A percentile compares a stretch with the other conserved stretches of the same genome.
Conservation (phyloP, 2,113 vertebrate genomes). For the Oncorhynchus gorbuscha region DNA sequence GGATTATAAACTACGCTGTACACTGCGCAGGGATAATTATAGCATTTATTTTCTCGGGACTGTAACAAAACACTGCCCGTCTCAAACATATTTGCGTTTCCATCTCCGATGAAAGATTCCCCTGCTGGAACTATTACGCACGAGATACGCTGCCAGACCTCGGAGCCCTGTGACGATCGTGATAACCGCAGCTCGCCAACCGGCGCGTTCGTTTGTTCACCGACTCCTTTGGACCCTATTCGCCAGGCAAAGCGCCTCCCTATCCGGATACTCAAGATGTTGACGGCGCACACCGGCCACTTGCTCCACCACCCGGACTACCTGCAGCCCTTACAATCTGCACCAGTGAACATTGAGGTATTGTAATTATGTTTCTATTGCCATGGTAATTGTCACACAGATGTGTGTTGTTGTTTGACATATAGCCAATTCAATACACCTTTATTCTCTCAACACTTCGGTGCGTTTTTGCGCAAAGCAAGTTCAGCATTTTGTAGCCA, state of each 20-base stretch:
- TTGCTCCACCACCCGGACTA: constrained; percentile 93
- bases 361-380: constrained; percentile 29
- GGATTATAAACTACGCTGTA: constrained; percentile 44
- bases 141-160: constrained; percentile 46
- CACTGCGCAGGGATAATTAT: background rate
- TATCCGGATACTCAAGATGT: constrained; percentile 88
- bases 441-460: no score
- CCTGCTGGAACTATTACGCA: constrained; percentile 75
- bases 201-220: constrained; percentile 62
- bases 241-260: constrained; percentile 86
- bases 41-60: constrained; percentile 1
- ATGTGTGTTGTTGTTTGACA: no score
- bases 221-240: constrained; percentile 83
- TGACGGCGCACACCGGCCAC: constrained; percentile 88
- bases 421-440: no score
- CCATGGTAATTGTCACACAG: background rate
- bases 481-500: no score
- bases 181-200: constrained; percentile 48
- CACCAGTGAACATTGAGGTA: constrained; percentile 93
- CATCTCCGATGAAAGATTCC: constrained; percentile 83
- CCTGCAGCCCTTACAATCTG: constrained; percentile 88
- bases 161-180: constrained; percentile 43
- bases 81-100: constrained; percentile 42
- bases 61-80: constrained; percentile 27
- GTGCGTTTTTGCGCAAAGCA: background rate